A percentile compares a stretch with the other conserved stretches of the same genome.
Evolutionary conservation across 2,888 invertebrate species (phyloP).

Genomic region (Orthosia gothica): DNA sequence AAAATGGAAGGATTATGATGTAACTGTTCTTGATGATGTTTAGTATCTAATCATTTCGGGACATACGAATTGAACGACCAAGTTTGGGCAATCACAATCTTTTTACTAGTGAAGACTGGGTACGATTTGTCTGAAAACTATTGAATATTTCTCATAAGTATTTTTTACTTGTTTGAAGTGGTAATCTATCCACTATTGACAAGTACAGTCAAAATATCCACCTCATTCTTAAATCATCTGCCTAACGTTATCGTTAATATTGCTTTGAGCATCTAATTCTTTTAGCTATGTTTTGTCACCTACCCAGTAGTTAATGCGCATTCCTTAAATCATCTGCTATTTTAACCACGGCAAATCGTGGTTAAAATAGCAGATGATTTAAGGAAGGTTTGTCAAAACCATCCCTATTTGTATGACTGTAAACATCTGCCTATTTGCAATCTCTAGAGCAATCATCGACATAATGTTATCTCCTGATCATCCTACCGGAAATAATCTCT

Average conservation of each 20-base stretch:
- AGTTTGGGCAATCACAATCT: background rate
- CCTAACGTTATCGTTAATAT: too few relatives aligned
- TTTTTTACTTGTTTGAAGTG: too few relatives aligned
- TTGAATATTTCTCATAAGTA: background rate
- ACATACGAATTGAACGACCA: background rate
- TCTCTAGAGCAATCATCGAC: slow-evolving; percentile 9
- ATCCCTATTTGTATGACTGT: background rate
- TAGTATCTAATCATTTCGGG: background rate
- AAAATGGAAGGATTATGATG: background rate
- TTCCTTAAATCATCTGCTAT: background rate
- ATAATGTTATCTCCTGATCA: slow-evolving; percentile 37
- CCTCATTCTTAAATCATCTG: too few relatives aligned
- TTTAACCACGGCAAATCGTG: too few relatives aligned
- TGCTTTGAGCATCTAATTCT: too few relatives aligned
- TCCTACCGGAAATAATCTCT: slow-evolving; percentile 53
- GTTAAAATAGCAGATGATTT: too few relatives aligned
- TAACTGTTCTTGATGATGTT: background rate
- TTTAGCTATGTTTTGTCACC: too few relatives aligned
- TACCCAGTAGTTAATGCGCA: background rate
- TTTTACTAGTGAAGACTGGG: background rate
- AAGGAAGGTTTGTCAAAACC: too few relatives aligned
- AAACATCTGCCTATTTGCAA: slow-evolving; percentile 12
- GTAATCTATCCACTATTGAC: too few relatives aligned
- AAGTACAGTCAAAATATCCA: too few relatives aligned
- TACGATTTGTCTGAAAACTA: background rate